Evolutionary conservation across 2,888 invertebrate species (phyloP), one percentile per base, ranked within the genome.

Genomic region (Aleiodes testaceus): DNA sequence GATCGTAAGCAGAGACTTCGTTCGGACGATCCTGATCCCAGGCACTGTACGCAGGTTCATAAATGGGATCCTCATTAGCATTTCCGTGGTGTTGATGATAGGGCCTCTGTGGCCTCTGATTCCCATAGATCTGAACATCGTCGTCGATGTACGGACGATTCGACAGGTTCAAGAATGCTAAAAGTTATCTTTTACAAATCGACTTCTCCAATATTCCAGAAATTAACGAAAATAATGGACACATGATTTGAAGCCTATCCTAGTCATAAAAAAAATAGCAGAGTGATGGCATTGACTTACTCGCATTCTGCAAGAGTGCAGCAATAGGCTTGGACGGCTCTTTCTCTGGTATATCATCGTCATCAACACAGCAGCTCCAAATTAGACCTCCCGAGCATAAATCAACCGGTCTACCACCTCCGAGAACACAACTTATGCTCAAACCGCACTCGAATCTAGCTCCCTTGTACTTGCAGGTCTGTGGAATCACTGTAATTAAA

Each of bases 351-450:
- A 45, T 89, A 68, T 88, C 87, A 44, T 91, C 81, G 84, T 94
- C 93, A 85, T 96, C 95, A 9, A 97, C 94, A 84, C 97, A 97
- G 87, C 97, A 97, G 4, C 95, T 94, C 97, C 97, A 97, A 79
- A 97, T 95, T 92, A 97, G 93, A 66, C 97, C 97, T 20, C 97
- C 97, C 11, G 95, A 96, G 86, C 97, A 97, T 0, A 97, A 90
- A 88, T 97, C 97, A 83, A 97, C 87, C 1, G 97, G 96, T 77
- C 94, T 92, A 3, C 95, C 95, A 1, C 97, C 97, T 4, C 94
- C 93, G 70, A 97, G 89, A 11, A 97, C 95, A 86, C 97, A 97
- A 73, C 96, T 95, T 81, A 97, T 95, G 87, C 96, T 96, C 74
- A 97, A 90, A 0, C 96, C 96, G 84, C 97, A 97, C 77, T 95